Evolutionary conservation across 2,113 vertebrate genomes (phyloP).

Genomic region (Elgaria multicarinata): DNA sequence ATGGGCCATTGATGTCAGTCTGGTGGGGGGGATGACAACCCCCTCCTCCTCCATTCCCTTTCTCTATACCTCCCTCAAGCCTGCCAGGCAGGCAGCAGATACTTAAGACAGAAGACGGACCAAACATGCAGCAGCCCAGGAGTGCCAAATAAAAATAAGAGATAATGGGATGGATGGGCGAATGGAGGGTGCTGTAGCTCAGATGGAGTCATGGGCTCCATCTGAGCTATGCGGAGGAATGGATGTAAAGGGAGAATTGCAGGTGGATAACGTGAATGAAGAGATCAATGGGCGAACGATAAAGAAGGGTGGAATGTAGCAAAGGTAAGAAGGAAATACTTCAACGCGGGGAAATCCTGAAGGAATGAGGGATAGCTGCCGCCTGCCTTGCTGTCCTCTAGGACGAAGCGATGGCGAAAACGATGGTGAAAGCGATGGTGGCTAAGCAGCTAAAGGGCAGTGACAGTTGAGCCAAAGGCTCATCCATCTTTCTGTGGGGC

Average conservation of each 20-base stretch:
- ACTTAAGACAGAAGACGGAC: not conserved
- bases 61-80: not conserved
- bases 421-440: accelerated
- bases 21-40: not conserved
- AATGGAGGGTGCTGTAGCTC: not conserved
- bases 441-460: not conserved
- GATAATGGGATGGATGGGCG: no score
- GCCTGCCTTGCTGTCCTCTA: not conserved
- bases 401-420: no score
- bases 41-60: not conserved
- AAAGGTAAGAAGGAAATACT: not conserved
- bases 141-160: no score
- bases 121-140: not conserved
- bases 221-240: no score
- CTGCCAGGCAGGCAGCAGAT: not conserved
- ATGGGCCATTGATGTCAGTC: not conserved
- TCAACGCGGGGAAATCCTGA: not conserved
- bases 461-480: not conserved
- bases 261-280: not conserved
- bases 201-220: not conserved
- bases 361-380: not conserved
- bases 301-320: not conserved
- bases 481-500: not conserved
- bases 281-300: not conserved
- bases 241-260: not conserved